Evolutionary conservation across 2,113 vertebrate species (phyloP), one percentile per base, ranked within the genome.

Genomic region (Himantopus leucocephalus): DNA sequence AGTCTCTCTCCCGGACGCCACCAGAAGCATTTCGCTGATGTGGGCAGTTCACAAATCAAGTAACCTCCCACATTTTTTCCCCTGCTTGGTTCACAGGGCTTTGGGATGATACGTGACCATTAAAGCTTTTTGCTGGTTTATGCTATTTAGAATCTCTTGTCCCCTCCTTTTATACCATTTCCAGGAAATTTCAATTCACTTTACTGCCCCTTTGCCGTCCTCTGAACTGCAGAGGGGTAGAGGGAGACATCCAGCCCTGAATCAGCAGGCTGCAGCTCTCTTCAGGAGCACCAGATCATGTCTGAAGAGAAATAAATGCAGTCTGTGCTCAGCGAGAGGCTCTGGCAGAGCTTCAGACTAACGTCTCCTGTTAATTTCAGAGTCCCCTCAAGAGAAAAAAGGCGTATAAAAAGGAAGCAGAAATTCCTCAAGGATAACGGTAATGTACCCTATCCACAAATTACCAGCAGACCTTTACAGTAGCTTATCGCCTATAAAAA

Each of bases 381-480:
- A 43, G 86, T 58, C 72, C 84, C 92, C 92, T 75, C 95, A 86
- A 85, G 94, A 93, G 82, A 94, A 95, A 76, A 96, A 66, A 92
- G 82, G 62, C 23, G 13, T 64, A 95, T 95, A 92, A 96, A 97
- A 96, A 95, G 77, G 95, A 72, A 92, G 91, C 76, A 95, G 96
- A 89, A 85, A 96, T 95, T 97, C 97, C 95, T 95, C 73, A 94
- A 95, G 97, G 96, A 95, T 96, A 95, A 89, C 32, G n/a, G 82
- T 93, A 96, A 97, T 95, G 94, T 96, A 90, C 87, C 94, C 67
- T 83, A 85, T 74, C 94, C 92, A 96, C 91, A 96, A 96, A 97
- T 97, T 97, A 97, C 97, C 90, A 66, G 92, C 95, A 95, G 96
- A 97, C 95, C 95, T 97, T 97, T 97, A n/a, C 89, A 92, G 95